A percentile compares a stretch with the other conserved stretches of the same genome.
Evolutionary conservation across 2,113 vertebrate genomes (phyloP).

Genomic region (Rhinogobius similis): DNA sequence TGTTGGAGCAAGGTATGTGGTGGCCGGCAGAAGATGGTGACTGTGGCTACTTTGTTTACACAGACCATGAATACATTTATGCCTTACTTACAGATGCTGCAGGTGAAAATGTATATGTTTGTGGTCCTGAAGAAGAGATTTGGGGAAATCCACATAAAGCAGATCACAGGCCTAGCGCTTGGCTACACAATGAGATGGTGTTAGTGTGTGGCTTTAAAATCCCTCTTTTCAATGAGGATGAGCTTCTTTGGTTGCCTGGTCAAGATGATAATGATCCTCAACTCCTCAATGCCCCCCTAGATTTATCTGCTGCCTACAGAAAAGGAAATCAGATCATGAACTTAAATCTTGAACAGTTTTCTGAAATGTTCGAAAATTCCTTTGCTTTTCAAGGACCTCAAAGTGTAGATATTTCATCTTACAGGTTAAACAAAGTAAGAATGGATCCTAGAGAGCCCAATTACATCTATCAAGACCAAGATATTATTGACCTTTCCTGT

Average conservation of each 20-base stretch:
- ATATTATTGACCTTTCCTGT: conserved; percentile 84
- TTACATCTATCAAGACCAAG: conserved; percentile 67
- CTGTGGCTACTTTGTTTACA: conserved; percentile 94
- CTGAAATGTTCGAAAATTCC: conserved; percentile 88
- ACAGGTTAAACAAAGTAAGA: conserved; percentile 86
- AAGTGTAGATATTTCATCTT: conserved; percentile 84
- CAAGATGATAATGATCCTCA: conserved; percentile 78
- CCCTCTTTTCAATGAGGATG: conserved; percentile 85
- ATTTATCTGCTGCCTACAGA: conserved; percentile 87
- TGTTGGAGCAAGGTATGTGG: conserved; percentile 92
- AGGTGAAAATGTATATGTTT: conserved; percentile 89
- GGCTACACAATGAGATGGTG: conserved; percentile 81
- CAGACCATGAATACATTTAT: conserved; percentile 91
- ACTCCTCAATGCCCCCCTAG: conserved; percentile 83
- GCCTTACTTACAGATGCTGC: conserved; percentile 90
- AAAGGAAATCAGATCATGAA: conserved; percentile 87
- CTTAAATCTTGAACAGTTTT: conserved; percentile 87
- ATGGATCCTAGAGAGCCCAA: conserved; percentile 77
- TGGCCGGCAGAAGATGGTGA: conserved; percentile 92
- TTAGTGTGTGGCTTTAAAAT: conserved; percentile 90
- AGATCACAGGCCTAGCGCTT: conserved; percentile 71
- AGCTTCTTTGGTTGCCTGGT: conserved; percentile 85
- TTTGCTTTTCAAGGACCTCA: conserved; percentile 80
- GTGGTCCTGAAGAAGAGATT: conserved; percentile 81
- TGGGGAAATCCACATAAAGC: conserved; percentile 73